phyloP scores from a whole-genome alignment of 2,797 vertebrate species.

The Schizothorax lantsangensis region DNA sequence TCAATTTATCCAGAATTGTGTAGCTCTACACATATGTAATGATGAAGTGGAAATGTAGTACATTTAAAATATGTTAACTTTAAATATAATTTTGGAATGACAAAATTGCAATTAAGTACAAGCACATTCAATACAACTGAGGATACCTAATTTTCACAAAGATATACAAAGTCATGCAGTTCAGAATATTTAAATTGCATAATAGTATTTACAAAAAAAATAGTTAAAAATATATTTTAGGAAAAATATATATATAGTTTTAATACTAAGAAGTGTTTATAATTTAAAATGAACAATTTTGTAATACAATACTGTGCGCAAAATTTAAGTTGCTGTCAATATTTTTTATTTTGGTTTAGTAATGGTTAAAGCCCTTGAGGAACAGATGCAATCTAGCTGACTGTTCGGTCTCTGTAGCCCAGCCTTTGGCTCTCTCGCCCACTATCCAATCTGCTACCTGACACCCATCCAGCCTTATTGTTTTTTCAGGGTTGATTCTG shows the following conservation, averaged over 20 bases:
- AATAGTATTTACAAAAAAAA: neutral
- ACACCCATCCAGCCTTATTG: constrained; percentile 36
- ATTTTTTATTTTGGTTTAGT: neutral
- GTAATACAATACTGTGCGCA: neutral
- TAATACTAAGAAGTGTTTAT: neutral
- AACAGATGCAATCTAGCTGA: constrained; percentile 8
- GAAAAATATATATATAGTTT: neutral
- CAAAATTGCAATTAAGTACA: neutral
- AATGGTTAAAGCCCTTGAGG: neutral
- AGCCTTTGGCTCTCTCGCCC: constrained; percentile 34
- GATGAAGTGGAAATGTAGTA: neutral
- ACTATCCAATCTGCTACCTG: constrained; percentile 53
- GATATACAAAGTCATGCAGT: neutral
- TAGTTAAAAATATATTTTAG: no score
- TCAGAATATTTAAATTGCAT: neutral
- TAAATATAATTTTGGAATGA: neutral
- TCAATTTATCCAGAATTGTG: no score
- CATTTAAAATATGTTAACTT: neutral
- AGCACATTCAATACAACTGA: neutral
- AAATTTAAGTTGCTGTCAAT: neutral
- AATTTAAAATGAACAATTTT: neutral
- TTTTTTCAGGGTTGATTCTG: constrained; percentile 39
- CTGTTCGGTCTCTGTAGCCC: neutral
- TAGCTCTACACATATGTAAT: neutral
- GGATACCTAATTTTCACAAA: neutral